A percentile compares a stretch with the other conserved stretches of the same genome.
Evolutionary conservation across 2,888 invertebrate species (phyloP).

Genomic region (Bombyx huttoni): DNA sequence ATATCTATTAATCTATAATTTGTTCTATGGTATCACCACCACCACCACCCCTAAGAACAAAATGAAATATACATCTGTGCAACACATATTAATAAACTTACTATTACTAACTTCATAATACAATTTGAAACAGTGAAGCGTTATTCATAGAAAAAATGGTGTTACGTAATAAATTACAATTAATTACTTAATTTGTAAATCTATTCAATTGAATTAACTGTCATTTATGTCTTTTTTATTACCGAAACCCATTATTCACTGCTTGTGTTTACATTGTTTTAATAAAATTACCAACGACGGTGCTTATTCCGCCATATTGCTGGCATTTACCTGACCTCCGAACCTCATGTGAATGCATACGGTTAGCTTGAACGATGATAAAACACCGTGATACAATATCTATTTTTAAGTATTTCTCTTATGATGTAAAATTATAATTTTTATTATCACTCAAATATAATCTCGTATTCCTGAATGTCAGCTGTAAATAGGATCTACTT

Average conservation of each 20-base stretch:
- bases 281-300: neutral
- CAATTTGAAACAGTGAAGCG: no score
- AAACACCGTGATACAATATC: neutral
- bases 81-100: no score
- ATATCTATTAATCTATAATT: no score
- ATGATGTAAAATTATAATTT: neutral
- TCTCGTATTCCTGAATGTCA: no score
- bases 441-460: neutral
- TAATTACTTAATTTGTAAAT: neutral
- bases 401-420: neutral
- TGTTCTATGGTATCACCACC: no score
- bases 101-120: no score
- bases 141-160: no score
- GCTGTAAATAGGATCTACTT: no score
- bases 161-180: neutral
- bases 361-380: neutral
- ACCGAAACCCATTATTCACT: neutral
- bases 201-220: neutral
- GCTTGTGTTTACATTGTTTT: neutral
- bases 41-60: no score
- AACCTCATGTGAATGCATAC: neutral
- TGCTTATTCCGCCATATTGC: neutral
- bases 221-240: neutral
- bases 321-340: neutral
- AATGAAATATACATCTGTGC: no score